Evolutionary conservation across 2,888 invertebrate genomes (phyloP).

Genomic region (Tolmerus cingulatus): DNA sequence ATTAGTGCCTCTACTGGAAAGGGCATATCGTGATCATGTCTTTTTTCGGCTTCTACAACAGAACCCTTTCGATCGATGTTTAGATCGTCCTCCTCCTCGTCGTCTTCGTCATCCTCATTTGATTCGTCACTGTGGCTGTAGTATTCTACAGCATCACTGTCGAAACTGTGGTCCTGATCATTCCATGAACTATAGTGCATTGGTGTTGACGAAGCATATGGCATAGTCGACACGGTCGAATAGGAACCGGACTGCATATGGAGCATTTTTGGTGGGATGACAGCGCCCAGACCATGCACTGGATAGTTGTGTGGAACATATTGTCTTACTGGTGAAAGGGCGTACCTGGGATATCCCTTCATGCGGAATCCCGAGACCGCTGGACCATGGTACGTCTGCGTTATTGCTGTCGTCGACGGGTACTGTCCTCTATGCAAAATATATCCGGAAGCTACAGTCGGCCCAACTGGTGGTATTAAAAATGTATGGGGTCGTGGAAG

Average conservation of each 20-base stretch:
- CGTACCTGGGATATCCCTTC: background rate
- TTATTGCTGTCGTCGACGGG: background rate
- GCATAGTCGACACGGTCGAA: background rate
- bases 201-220: background rate
- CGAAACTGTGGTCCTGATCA: background rate
- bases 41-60: background rate
- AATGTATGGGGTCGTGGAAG: background rate
- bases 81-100: background rate
- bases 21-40: background rate
- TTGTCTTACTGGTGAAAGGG: background rate
- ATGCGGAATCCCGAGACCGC: background rate
- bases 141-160: background rate
- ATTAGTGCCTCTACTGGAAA: constrained; percentile 18
- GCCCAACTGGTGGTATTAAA: background rate
- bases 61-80: background rate
- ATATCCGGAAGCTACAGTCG: background rate
- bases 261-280: background rate
- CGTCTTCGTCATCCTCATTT: background rate
- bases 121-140: background rate
- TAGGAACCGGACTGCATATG: background rate
- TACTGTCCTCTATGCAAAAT: background rate
- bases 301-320: constrained; percentile 19
- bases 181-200: background rate
- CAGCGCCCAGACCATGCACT: background rate
- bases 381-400: background rate